Percentiles rank a stretch among this genome's conserved stretches.
phyloP scores from a whole-genome alignment of 2,113 vertebrate species.

The mouse (Mus musculus) region DNA sequence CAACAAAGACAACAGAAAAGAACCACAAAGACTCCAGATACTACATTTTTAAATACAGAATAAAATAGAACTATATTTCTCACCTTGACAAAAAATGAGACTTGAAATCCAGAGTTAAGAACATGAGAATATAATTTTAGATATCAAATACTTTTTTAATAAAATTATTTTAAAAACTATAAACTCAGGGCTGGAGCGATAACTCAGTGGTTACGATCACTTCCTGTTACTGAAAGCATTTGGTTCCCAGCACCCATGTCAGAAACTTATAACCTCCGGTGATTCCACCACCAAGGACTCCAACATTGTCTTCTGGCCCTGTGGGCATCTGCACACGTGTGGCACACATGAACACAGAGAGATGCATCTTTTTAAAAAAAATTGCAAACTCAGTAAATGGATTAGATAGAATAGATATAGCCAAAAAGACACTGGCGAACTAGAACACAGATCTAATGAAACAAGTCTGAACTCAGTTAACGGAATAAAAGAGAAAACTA shows the following conservation, averaged over 20 bases:
- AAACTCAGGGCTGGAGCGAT: not conserved
- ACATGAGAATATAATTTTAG: not conserved
- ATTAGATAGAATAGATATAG: not conserved
- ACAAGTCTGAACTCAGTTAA: not conserved
- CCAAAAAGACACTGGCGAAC: not conserved
- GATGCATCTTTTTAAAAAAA: not conserved
- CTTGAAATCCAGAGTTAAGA: not conserved
- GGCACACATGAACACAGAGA: not conserved
- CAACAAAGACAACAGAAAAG: not conserved
- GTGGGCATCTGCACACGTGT: not conserved
- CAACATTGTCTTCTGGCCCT: not conserved
- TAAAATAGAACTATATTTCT: not conserved
- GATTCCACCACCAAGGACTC: not conserved
- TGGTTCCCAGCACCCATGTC: not conserved
- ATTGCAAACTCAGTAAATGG: not conserved
- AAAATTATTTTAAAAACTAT: conserved; percentile 37
- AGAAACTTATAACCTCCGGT: not conserved
- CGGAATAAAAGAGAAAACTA: not conserved
- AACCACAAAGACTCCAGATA: not conserved
- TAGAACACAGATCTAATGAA: conserved; percentile 20
- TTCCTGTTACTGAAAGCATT: not conserved
- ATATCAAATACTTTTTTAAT: not conserved
- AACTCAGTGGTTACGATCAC: too few relatives aligned
- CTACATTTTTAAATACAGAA: not conserved
- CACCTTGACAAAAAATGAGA: conserved; percentile 24